Evolutionary conservation across 2,797 vertebrate species (phyloP).

Genomic region (Peromyscus aztecus): DNA sequence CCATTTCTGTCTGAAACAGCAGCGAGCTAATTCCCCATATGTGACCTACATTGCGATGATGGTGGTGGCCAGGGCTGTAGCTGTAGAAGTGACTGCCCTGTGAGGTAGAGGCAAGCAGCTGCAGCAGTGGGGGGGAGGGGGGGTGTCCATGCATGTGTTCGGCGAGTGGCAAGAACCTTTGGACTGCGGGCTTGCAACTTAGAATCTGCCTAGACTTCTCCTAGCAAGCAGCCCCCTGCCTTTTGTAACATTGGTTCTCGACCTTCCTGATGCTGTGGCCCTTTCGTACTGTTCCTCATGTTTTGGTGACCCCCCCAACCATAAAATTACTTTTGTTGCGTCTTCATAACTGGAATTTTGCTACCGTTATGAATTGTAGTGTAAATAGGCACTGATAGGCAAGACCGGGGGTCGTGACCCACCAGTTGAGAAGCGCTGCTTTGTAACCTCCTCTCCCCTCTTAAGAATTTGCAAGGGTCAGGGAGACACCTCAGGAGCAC

Average conservation of each 20-base stretch:
- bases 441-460: neutral
- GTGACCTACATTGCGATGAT: constrained; percentile 70
- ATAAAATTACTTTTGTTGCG: neutral
- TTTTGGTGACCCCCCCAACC: neutral
- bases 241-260: neutral
- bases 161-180: neutral
- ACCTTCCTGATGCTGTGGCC: too few relatives aligned
- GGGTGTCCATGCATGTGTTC: neutral
- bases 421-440: neutral
- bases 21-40: neutral
- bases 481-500: neutral
- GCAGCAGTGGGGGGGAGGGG: neutral
- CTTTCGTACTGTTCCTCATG: neutral
- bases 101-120: neutral
- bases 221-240: neutral
- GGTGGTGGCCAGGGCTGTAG: neutral
- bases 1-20: constrained; percentile 69
- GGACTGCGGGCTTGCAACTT: neutral
- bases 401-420: neutral
- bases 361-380: neutral
- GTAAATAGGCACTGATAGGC: neutral
- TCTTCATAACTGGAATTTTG: neutral
- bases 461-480: neutral
- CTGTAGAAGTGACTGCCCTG: neutral
- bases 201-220: neutral